Conservation (phyloP, 2,888 invertebrate genomes). For the Phyllotreta striolata region DNA sequence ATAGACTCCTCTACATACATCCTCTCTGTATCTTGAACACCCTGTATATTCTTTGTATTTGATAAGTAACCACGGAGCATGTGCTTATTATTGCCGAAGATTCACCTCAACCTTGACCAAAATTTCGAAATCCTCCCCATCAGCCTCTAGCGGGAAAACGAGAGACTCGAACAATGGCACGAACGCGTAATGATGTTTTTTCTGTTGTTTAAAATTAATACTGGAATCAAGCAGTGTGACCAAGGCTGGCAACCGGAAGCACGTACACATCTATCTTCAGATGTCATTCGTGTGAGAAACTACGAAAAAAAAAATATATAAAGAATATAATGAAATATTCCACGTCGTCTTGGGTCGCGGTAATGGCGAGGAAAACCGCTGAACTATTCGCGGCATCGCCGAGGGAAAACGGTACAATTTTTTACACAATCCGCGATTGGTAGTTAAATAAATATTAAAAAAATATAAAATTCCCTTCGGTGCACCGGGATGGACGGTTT, state of each 20-base stretch:
- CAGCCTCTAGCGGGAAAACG: constrained; percentile 32
- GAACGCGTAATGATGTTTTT: constrained; percentile 51
- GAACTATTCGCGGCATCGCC: constrained; percentile 29
- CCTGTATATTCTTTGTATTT: too few relatives aligned
- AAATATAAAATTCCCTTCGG: constrained; percentile 23
- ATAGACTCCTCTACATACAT: too few relatives aligned
- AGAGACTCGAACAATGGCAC: constrained; percentile 40
- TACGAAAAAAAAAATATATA: constrained; percentile 52
- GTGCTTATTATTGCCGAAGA: not conserved
- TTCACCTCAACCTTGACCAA: constrained; percentile 29
- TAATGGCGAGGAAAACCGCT: constrained; percentile 47
- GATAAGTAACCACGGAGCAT: too few relatives aligned
- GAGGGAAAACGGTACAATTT: too few relatives aligned
- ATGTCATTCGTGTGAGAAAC: constrained; percentile 60
- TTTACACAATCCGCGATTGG: too few relatives aligned
- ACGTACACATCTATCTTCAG: constrained; percentile 57
- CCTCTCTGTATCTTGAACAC: too few relatives aligned
- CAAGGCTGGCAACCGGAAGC: constrained; percentile 54
- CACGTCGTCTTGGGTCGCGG: constrained; percentile 45
- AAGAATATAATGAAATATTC: constrained; percentile 48
- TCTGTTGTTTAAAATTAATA: constrained; percentile 53
- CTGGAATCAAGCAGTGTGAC: constrained; percentile 57
- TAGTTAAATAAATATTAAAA: too few relatives aligned
- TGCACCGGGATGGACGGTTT: constrained; percentile 22
- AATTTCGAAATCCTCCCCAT: constrained; percentile 23